A percentile compares a stretch with the other conserved stretches of the same genome.
These are phyloP conservation scores for Rana temporaria DNA, from an alignment of 2,113 vertebrate genomes.

Conservation along the genomic window DNA sequence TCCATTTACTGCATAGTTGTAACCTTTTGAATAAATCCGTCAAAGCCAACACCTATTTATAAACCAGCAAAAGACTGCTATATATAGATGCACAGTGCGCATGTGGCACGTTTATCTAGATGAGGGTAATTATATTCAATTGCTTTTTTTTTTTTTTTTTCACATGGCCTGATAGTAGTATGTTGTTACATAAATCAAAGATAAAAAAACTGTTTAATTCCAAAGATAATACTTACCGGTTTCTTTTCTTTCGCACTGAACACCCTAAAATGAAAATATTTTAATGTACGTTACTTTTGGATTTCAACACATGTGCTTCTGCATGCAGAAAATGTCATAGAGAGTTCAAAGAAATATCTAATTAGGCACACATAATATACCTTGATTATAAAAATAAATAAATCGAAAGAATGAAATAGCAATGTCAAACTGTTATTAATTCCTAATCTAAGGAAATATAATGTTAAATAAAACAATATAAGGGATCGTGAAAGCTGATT, in stretches of 20 bases:
- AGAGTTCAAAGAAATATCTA: too few relatives aligned
- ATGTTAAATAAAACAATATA: too few relatives aligned
- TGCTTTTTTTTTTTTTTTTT: not conserved
- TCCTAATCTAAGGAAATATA: too few relatives aligned
- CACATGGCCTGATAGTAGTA: not conserved
- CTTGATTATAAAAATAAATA: too few relatives aligned
- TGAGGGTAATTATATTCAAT: not conserved
- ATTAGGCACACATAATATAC: too few relatives aligned
- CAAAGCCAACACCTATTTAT: not conserved
- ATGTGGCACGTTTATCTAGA: not conserved
- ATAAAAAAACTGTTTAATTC: not conserved
- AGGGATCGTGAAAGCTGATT: too few relatives aligned
- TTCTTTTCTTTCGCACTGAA: constrained; percentile 68
- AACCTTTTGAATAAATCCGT: not conserved
- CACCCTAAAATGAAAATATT: constrained; percentile 66
- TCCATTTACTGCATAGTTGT: not conserved
- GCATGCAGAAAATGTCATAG: too few relatives aligned
- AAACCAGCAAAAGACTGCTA: not conserved
- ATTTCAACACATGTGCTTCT: too few relatives aligned
- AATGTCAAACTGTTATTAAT: too few relatives aligned
- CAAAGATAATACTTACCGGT: constrained; percentile 65
- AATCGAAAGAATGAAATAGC: too few relatives aligned
- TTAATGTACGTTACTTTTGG: not conserved
- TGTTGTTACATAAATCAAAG: not conserved
- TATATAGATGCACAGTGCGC: not conserved